Conservation (phyloP, 2,888 invertebrate genomes). For the Cheiracanthium punctorium region DNA sequence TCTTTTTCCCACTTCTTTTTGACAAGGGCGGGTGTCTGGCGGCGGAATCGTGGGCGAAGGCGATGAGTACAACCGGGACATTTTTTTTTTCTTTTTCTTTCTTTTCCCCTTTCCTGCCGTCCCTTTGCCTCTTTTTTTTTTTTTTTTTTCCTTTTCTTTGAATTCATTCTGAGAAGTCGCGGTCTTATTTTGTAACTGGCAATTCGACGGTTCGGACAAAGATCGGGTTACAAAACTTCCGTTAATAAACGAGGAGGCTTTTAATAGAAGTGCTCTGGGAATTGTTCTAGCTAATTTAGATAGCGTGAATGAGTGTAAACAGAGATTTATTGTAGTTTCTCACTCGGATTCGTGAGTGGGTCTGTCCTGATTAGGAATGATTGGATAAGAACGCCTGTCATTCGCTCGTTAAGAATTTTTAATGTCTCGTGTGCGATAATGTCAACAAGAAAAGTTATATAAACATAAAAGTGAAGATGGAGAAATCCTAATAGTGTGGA, state of each 20-base stretch:
- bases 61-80: constrained; percentile 5
- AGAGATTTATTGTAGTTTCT: constrained; percentile 39
- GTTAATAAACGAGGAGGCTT: constrained; percentile 18
- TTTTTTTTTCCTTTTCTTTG: constrained; percentile 10
- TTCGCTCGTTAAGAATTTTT: no score
- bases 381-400: no score
- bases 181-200: not conserved
- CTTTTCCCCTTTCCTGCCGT: constrained; percentile 5
- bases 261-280: constrained; percentile 27
- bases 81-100: not conserved
- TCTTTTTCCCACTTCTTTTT: not conserved
- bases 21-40: constrained; percentile 26
- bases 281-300: constrained; percentile 46
- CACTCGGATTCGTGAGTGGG: not conserved
- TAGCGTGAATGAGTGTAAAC: constrained; percentile 37
- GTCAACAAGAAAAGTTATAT: no score
- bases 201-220: not conserved
- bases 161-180: not conserved
- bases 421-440: no score
- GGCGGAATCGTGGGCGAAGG: constrained; percentile 15
- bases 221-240: not conserved
- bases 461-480: no score
- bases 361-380: not conserved
- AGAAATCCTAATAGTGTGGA: no score
- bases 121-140: not conserved